A percentile compares a stretch with the other conserved stretches of the same genome.
Conservation (phyloP, 2,113 vertebrate species). For the Emydocephalus ijimae region DNA sequence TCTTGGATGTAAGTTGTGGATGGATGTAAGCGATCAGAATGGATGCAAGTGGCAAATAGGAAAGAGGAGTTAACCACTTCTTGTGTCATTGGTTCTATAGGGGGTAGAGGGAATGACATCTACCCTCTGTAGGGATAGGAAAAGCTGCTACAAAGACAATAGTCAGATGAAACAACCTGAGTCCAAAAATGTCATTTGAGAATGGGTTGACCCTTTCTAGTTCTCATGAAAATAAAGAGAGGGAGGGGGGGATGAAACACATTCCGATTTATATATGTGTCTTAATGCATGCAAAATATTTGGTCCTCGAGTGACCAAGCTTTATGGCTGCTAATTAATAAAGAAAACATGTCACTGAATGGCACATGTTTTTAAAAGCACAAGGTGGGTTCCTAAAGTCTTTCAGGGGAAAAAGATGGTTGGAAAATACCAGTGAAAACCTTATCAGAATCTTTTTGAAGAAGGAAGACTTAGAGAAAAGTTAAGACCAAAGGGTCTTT, state of each 20-base stretch:
- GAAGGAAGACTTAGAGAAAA: neutral
- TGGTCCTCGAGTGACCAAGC: neutral
- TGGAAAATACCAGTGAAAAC: neutral
- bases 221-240: neutral
- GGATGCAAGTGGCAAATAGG: neutral
- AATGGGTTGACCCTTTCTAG: neutral
- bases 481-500: neutral
- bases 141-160: neutral
- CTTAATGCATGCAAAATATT: neutral
- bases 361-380: neutral
- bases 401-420: neutral
- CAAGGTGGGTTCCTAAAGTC: neutral
- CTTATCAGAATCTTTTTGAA: neutral
- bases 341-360: neutral
- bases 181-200: neutral
- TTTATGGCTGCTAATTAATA: neutral
- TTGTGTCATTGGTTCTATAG: neutral
- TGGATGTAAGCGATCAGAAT: neutral
- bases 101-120: neutral
- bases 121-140: neutral
- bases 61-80: neutral
- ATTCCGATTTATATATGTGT: neutral
- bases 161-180: neutral
- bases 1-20: neutral
- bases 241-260: neutral